These are phyloP conservation scores for Drosophila siamana DNA, from an alignment of 2,888 invertebrate species.

Conservation along the genomic window DNA sequence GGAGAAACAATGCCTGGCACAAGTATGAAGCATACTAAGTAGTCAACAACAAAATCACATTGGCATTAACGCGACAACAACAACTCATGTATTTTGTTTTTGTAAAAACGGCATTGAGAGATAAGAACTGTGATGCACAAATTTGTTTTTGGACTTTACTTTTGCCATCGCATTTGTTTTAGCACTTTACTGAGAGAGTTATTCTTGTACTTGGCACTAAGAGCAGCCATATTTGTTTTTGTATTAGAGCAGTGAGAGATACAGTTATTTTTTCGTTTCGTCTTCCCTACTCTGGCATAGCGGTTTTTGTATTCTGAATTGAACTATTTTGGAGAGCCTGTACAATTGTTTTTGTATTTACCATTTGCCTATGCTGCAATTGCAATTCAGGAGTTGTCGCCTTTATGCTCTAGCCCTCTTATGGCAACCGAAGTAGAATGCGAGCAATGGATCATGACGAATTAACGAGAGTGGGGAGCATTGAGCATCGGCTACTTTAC, in stretches of 20 bases:
- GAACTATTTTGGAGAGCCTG: too few species aligned
- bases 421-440: background rate
- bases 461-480: background rate
- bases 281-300: too few species aligned
- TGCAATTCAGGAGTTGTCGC: too few species aligned
- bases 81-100: background rate
- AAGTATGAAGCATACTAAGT: background rate
- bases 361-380: too few species aligned
- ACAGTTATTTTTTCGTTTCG: too few species aligned
- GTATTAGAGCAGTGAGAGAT: too few species aligned
- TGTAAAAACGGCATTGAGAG: background rate
- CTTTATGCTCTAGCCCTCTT: too few species aligned
- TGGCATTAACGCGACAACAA: background rate
- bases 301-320: too few species aligned
- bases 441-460: slow-evolving; percentile 1
- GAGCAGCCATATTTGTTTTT: too few species aligned
- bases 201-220: too few species aligned
- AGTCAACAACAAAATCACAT: background rate
- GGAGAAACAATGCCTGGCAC: background rate
- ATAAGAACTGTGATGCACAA: background rate
- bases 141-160: background rate
- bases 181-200: background rate
- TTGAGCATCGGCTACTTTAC: slow-evolving; percentile 13
- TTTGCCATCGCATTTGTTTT: background rate
- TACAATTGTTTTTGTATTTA: too few species aligned